These are phyloP conservation scores for Helostoma temminkii DNA, from an alignment of 2,797 vertebrate genomes.

Conservation along the genomic window DNA sequence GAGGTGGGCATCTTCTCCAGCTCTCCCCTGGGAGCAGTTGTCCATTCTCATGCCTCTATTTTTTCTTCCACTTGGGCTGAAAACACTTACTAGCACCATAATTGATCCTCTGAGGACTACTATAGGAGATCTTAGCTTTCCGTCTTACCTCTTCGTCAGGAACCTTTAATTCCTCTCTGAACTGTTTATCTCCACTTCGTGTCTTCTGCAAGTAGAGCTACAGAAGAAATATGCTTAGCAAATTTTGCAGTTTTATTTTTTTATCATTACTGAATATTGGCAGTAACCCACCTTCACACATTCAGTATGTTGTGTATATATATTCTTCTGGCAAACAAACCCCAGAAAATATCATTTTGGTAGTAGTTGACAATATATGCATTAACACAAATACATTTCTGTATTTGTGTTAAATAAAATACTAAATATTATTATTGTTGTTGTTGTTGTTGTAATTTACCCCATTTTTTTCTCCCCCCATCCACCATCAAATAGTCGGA, in stretches of 20 bases:
- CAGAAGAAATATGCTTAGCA: neutral
- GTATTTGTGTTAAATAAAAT: too few relatives aligned
- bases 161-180: conserved; percentile 47
- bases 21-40: conserved; percentile 55
- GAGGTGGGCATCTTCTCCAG: conserved; percentile 59
- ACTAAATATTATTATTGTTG: too few relatives aligned
- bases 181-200: conserved; percentile 18
- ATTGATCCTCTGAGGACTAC: conserved; percentile 71
- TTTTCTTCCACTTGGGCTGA: conserved; percentile 35
- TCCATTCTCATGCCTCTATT: conserved; percentile 29
- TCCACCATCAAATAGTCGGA: too few relatives aligned
- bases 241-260: neutral
- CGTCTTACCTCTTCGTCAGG: conserved; percentile 40
- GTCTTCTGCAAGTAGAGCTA: neutral
- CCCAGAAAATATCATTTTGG: too few relatives aligned
- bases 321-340: too few relatives aligned
- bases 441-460: too few relatives aligned
- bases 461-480: too few relatives aligned
- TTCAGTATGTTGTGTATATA: too few relatives aligned
- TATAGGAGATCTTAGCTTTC: conserved; percentile 53
- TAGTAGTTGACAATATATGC: too few relatives aligned
- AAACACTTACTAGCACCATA: conserved; percentile 71
- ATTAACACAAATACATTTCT: too few relatives aligned
- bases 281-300: too few relatives aligned
- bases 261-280: too few relatives aligned